phyloP scores from a whole-genome alignment of 2,888 invertebrate genomes.

The Deroplatys truncata region DNA sequence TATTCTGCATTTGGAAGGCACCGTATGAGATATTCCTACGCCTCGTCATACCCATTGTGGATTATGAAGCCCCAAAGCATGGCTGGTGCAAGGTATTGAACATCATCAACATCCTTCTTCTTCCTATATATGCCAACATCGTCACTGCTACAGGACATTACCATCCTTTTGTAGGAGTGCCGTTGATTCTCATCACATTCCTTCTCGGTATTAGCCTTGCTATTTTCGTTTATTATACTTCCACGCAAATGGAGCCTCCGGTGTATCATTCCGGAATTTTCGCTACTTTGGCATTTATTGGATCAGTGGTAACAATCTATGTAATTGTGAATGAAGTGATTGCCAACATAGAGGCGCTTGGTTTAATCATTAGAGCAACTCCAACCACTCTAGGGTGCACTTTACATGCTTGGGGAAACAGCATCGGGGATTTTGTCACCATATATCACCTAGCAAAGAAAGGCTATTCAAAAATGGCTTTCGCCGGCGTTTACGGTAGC shows the following conservation, averaged over 20 bases:
- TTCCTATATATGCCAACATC: background rate
- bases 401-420: background rate
- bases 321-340: background rate
- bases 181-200: background rate
- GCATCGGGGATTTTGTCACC: constrained; percentile 51
- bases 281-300: background rate
- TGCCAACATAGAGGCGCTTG: background rate
- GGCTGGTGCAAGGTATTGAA: background rate
- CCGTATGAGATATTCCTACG: background rate
- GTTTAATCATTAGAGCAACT: background rate
- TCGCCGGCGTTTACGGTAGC: constrained; percentile 64
- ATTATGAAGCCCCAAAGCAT: background rate
- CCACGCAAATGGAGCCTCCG: background rate
- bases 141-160: background rate
- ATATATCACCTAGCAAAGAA: constrained; percentile 56
- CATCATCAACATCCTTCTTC: background rate
- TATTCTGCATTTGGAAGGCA: background rate
- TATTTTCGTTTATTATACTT: background rate
- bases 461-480: constrained; percentile 62
- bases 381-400: background rate
- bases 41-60: background rate
- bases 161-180: background rate
- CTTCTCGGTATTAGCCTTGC: background rate
- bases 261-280: background rate
- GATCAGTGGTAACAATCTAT: background rate